Evolutionary conservation across 35 echinoderm and acorn worm species (phyloP), one percentile per base, ranked within the genome.

Genomic region (Lytechinus pictus): DNA sequence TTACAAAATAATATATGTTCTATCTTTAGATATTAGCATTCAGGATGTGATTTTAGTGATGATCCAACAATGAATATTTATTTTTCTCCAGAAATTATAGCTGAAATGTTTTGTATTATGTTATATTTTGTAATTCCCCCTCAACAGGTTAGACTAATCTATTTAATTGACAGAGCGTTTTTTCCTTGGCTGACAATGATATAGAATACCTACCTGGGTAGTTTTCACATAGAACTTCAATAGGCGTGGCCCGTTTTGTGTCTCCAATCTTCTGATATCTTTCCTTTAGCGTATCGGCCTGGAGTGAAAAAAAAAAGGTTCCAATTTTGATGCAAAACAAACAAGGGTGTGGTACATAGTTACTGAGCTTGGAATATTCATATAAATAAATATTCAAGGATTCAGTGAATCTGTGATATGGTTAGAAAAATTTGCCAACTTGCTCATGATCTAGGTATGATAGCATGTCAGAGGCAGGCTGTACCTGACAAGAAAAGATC

Each of bases 231-330:
- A 99, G 95, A 52, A 97, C 98, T 97, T 99, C 98, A 61, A 99
- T 99, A 27, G 98, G 98, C 86, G 98, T 99, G 14, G 97, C 97
- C 89, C 98, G 96, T 92, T 99, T 99, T 61, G 98, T 99, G 79
- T 99, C 98, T 72, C 97, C 97, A 93, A 99, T 99, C 95, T 99
- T 98, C 86, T 99, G 98, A 91, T 99, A 99, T 58, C 98, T 96
- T 89, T 99, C 98, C 89, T 99, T 99, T 86, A 99, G 91, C 95
- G 98, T 99, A 95, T 99, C 98, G 51, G 98, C 98, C 98, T 99
- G 95, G 10, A 94, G 95, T 13, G 86, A 72, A 86, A 94, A 27
- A 89, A 44, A 44, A 44, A 44, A n/a, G n/a, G 33, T 44, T 44
- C 0, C 33, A 44, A 44, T 44, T 2, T 44, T 44, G 33, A 44